These are phyloP conservation scores for Melieria picta DNA, from an alignment of 2,888 invertebrate species.

Conservation along the genomic window DNA sequence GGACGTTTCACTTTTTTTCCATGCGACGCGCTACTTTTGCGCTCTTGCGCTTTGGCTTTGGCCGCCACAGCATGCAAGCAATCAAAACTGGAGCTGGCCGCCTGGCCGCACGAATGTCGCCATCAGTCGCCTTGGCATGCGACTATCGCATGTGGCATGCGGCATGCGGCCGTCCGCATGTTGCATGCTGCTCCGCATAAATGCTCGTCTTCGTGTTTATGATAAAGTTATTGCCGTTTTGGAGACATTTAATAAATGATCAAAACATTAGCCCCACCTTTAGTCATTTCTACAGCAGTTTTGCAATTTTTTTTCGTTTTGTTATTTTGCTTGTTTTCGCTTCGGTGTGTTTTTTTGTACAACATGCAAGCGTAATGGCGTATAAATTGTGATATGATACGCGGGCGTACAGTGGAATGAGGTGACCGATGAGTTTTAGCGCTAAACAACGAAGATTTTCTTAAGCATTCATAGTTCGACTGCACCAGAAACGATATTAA, in stretches of 20 bases:
- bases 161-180: slow-evolving; percentile 30
- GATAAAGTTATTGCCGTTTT: slow-evolving; percentile 63
- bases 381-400: slow-evolving; percentile 58
- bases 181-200: slow-evolving; percentile 38
- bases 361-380: slow-evolving; percentile 49
- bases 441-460: no score
- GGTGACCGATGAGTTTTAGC: slow-evolving; percentile 13
- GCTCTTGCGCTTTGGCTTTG: slow-evolving; percentile 10
- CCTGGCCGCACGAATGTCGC: slow-evolving; percentile 37
- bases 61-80: slow-evolving; percentile 29
- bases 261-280: slow-evolving; percentile 48
- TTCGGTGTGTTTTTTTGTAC: not conserved
- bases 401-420: slow-evolving; percentile 43
- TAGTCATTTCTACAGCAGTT: not conserved
- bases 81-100: slow-evolving; percentile 39
- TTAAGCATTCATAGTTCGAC: no score
- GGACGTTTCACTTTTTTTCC: not conserved
- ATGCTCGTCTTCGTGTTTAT: slow-evolving; percentile 53
- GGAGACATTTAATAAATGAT: slow-evolving; percentile 60
- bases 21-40: not conserved
- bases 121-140: slow-evolving; percentile 12
- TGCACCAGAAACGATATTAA: no score
- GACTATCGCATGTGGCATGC: slow-evolving; percentile 37
- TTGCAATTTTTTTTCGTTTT: not conserved
- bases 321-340: not conserved